phyloP scores from a whole-genome alignment of 2,797 vertebrate species.

The Labroides dimidiatus region DNA sequence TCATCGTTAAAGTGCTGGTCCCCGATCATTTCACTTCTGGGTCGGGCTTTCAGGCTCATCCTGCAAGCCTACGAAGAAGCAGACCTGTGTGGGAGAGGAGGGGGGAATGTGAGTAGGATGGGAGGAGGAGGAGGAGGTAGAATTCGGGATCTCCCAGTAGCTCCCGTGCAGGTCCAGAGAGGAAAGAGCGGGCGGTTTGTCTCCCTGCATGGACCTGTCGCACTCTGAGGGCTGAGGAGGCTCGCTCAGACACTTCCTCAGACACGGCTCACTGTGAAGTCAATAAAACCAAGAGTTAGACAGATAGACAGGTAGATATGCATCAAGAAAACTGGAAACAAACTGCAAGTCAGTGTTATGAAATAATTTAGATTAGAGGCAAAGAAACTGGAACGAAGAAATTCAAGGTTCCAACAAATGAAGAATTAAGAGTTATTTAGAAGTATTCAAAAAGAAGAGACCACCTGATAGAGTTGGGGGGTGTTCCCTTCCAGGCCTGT shows the following conservation, averaged over 20 bases:
- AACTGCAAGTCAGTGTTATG: too few relatives aligned
- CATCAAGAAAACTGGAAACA: too few relatives aligned
- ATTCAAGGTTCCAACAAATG: too few relatives aligned
- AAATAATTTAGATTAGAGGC: too few relatives aligned
- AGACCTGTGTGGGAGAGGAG: slow-evolving; percentile 55
- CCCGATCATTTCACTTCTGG: neutral
- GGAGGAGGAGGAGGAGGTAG: slow-evolving; percentile 36
- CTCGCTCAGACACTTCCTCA: slow-evolving; percentile 80
- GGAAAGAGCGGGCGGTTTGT: slow-evolving; percentile 72
- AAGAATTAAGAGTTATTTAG: too few relatives aligned
- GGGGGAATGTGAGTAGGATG: slow-evolving; percentile 32
- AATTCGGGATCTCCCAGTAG: slow-evolving; percentile 80
- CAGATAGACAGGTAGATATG: too few relatives aligned
- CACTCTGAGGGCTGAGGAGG: slow-evolving; percentile 62
- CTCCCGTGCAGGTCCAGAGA: slow-evolving; percentile 79
- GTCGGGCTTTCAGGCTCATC: slow-evolving; percentile 35
- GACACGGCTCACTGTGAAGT: slow-evolving; percentile 68
- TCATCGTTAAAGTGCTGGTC: neutral
- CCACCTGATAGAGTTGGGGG: slow-evolving; percentile 41
- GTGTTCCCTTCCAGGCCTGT: slow-evolving; percentile 68
- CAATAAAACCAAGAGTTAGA: neutral
- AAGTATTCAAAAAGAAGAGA: too few relatives aligned
- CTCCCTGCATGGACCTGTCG: slow-evolving; percentile 50
- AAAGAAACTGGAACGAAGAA: too few relatives aligned
- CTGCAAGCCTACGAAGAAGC: slow-evolving; percentile 69